These are phyloP conservation scores for Doryteuthis pealeii DNA, from an alignment of 1,140 invertebrate species.

Conservation along the genomic window DNA sequence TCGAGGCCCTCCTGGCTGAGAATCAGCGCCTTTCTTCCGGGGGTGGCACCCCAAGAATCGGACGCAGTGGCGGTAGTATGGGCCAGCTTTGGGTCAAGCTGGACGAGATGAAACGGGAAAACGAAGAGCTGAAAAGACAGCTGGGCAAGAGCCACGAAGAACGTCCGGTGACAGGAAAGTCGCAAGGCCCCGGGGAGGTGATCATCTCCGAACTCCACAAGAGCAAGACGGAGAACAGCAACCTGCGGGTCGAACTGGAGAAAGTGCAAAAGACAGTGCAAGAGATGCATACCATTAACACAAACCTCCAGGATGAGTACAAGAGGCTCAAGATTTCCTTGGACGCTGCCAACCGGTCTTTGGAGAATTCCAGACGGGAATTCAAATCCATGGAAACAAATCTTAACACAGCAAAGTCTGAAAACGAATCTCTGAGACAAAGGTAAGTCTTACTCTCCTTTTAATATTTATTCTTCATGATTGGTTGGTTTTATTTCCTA, in stretches of 20 bases:
- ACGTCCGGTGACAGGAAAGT: slow-evolving; percentile 24
- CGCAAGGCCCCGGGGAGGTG: slow-evolving; percentile 43
- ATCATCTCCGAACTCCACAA: slow-evolving; percentile 44
- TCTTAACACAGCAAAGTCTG: slow-evolving; percentile 35
- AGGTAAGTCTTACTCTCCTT: slow-evolving; percentile 30
- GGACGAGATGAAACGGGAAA: slow-evolving; percentile 53
- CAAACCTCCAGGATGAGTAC: slow-evolving; percentile 47
- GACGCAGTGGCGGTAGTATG: slow-evolving; percentile 39
- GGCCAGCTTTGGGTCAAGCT: slow-evolving; percentile 54
- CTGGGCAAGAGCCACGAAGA: slow-evolving; percentile 33
- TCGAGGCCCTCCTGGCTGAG: slow-evolving; percentile 41
- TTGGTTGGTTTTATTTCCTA: background rate
- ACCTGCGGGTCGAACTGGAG: slow-evolving; percentile 35
- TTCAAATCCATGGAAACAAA: slow-evolving; percentile 40
- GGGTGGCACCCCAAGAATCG: slow-evolving; percentile 23
- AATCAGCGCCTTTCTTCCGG: slow-evolving; percentile 22
- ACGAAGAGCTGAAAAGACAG: slow-evolving; percentile 44
- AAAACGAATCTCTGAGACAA: slow-evolving; percentile 46
- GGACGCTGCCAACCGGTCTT: slow-evolving; percentile 44
- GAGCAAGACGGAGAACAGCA: slow-evolving; percentile 42
- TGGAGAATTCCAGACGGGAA: slow-evolving; percentile 46
- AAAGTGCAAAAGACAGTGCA: slow-evolving; percentile 43
- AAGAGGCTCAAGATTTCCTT: slow-evolving; percentile 44
- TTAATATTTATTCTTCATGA: background rate
- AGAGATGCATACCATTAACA: slow-evolving; percentile 41